Evolutionary conservation across 2,797 vertebrate genomes (phyloP).

Genomic region (Adelosebastes latens): DNA sequence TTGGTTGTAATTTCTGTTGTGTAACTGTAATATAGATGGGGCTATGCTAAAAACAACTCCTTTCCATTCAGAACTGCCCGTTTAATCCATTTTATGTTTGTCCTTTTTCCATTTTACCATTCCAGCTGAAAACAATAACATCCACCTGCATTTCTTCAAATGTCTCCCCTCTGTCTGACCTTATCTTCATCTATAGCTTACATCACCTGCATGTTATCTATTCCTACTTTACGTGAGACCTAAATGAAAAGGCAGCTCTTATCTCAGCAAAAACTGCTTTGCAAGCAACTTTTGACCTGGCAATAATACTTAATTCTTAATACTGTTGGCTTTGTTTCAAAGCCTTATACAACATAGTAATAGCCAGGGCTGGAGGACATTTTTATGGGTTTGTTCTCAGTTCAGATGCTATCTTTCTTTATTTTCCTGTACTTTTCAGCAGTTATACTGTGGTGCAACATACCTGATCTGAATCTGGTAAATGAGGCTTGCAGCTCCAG

Average conservation of each 20-base stretch:
- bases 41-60: background rate
- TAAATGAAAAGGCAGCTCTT: slow-evolving; percentile 38
- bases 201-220: slow-evolving; percentile 35
- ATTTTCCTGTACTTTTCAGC: slow-evolving; percentile 82
- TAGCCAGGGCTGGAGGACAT: slow-evolving; percentile 54
- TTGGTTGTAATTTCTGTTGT: background rate
- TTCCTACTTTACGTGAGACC: slow-evolving; percentile 37
- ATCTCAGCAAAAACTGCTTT: slow-evolving; percentile 52
- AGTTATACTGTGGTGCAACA: slow-evolving; percentile 73
- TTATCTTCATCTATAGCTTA: slow-evolving; percentile 29
- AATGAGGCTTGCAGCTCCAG: slow-evolving; percentile 79
- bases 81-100: background rate
- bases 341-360: slow-evolving; percentile 66
- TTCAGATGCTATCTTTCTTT: slow-evolving; percentile 79
- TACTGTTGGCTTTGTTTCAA: slow-evolving; percentile 58
- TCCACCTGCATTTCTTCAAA: slow-evolving; percentile 25
- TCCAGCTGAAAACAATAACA: slow-evolving; percentile 7
- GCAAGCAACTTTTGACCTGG: slow-evolving; percentile 58
- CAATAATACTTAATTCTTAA: slow-evolving; percentile 52
- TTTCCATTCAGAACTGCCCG: background rate
- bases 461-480: slow-evolving; percentile 80
- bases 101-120: background rate
- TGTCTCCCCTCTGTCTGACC: background rate
- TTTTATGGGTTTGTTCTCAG: slow-evolving; percentile 76
- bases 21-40: slow-evolving; percentile 18